Conservation (phyloP, 2,888 invertebrate species). For the Creontiades dilutus region DNA sequence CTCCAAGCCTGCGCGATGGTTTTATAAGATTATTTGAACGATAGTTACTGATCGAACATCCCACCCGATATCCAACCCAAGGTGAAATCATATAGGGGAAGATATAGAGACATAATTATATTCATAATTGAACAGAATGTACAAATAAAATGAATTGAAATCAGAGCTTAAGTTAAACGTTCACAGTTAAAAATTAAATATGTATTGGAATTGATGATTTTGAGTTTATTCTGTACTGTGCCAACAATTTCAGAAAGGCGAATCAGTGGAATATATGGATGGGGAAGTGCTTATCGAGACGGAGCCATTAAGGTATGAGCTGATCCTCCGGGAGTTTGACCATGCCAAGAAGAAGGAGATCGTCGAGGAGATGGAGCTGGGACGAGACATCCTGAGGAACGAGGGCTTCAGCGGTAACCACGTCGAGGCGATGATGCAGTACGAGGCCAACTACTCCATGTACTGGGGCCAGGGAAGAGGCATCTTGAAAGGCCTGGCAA, state of each 20-base stretch:
- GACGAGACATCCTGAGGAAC: constrained; percentile 80
- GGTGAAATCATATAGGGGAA: no score
- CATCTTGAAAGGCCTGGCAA: constrained; percentile 85
- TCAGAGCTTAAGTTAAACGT: no score
- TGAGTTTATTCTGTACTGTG: no score
- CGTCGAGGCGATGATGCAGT: constrained; percentile 87
- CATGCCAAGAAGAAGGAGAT: constrained; percentile 80
- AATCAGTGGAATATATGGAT: constrained; percentile 81
- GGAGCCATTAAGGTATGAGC: constrained; percentile 88
- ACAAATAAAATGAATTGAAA: no score
- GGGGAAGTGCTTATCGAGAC: constrained; percentile 90
- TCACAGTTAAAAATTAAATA: no score
- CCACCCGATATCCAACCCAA: no score
- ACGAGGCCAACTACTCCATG: constrained; percentile 84
- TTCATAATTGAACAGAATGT: no score
- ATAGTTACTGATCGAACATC: no score
- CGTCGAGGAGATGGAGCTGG: constrained; percentile 81
- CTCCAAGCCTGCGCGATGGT: no score
- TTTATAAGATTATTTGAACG: no score
- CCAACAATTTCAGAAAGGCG: constrained; percentile 78
- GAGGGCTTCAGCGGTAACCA: constrained; percentile 79
- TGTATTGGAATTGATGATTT: no score
- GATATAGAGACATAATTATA: no score
- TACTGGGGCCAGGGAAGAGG: constrained; percentile 90
- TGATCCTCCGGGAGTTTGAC: constrained; percentile 84